Base-by-base conservation (phyloP, 2,888 invertebrate genomes). In the Drosophila formosana region DNA sequence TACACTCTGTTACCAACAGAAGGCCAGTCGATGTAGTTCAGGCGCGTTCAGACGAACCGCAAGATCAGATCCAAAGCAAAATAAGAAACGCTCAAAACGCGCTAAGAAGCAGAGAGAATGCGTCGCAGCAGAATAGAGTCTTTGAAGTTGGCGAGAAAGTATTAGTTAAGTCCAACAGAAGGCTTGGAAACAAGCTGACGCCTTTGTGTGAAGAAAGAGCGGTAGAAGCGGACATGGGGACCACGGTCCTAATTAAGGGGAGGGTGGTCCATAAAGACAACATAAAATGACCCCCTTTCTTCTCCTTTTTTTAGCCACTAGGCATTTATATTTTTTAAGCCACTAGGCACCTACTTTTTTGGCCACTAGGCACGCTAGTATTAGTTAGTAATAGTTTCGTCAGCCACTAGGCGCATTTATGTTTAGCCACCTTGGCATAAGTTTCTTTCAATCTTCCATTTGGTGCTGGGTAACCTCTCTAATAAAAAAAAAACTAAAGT, bases 221-320 rank as follows among this genome's bases (percentile, higher is more conserved):
- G 3, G 66, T 66, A 13, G 50, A 60, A 37, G 50, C 50, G n/a
- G 60, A 66, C 66, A 32, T 60, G 49, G 65, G 41, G 47, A 53
- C 58, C 41, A 25, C 23, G 32, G 66, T 60, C 43, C 53, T 34
- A 7, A 66, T 43, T 53, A 64, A 11, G n/a, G 64, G 56, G 55
- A 63, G 63, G 55, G 49, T 55, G 49, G 56, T 56, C 56, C 56
- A 55, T 47, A 62, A 62, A 39, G 55, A 63, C 49, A 63, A 56
- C 56, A 11, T 63, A 43, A 57, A 23, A 28, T 65, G 32, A 65
- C 25, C 8, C 51, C 25, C 13, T 51, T 26, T 3, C 45, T 52
- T 51, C n/a, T 37, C 26, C 11, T 11, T 6, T 32, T 43, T 34
- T 34, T 34, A n/a, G 34, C 34, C 34, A 34, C 34, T 34, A 34